phyloP scores from a whole-genome alignment of 2,113 vertebrate genomes.

The Mastomys natalensis region DNA sequence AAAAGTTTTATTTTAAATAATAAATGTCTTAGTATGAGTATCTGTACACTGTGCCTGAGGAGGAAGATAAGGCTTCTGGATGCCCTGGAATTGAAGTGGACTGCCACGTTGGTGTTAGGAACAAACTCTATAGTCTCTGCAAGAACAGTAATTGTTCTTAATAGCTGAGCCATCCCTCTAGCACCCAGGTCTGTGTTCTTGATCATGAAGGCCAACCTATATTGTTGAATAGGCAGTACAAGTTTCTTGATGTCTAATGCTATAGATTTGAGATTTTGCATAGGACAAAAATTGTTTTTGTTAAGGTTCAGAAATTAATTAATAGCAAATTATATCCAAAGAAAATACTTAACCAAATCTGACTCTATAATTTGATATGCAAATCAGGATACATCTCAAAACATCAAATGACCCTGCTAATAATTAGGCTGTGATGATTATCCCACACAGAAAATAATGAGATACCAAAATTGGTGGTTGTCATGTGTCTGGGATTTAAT shows the following conservation, averaged over 20 bases:
- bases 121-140: not conserved
- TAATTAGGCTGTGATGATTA: not conserved
- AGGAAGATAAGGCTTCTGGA: not conserved
- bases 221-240: not conserved
- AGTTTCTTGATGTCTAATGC: not conserved
- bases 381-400: not conserved
- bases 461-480: not conserved
- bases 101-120: not conserved
- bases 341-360: not conserved
- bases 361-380: not conserved
- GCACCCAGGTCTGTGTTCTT: not conserved
- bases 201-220: not conserved
- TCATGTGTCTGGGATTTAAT: not conserved
- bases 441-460: not conserved
- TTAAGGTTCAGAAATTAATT: not conserved
- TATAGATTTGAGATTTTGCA: not conserved
- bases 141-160: not conserved
- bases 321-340: not conserved
- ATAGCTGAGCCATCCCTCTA: not conserved
- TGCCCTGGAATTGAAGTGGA: not conserved
- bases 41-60: not conserved
- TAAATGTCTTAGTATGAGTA: not conserved
- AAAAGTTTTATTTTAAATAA: not conserved
- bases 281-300: not conserved
- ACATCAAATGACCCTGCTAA: not conserved